phyloP scores from a whole-genome alignment of 2,888 invertebrate species.

The Sarcophaga variegata region DNA sequence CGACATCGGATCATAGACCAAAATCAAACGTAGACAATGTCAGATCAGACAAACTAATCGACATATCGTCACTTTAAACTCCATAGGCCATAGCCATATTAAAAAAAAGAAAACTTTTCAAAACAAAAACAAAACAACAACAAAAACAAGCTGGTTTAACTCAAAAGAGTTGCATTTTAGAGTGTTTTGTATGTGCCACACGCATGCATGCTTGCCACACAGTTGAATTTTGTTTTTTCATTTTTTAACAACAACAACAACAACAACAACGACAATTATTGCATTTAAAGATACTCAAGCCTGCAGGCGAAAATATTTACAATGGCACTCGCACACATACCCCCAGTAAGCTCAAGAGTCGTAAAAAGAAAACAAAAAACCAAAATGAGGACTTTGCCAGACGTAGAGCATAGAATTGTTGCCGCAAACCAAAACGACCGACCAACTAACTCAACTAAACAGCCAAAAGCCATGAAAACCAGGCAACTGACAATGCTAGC shows the following conservation, averaged over 20 bases:
- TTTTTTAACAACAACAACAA: slow-evolving; percentile 33
- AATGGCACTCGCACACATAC: slow-evolving; percentile 29
- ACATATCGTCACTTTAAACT: slow-evolving; percentile 60
- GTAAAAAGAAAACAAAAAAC: not conserved
- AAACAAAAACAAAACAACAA: slow-evolving; percentile 12
- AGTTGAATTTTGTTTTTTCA: slow-evolving; percentile 38
- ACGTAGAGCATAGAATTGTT: not conserved
- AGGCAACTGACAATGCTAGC: slow-evolving; percentile 20
- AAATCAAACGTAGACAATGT: slow-evolving; percentile 42
- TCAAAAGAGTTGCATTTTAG: slow-evolving; percentile 52
- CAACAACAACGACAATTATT: not conserved
- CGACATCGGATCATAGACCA: not conserved
- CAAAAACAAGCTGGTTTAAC: slow-evolving; percentile 52
- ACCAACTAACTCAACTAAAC: not conserved
- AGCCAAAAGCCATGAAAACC: slow-evolving; percentile 45
- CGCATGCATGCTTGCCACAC: slow-evolving; percentile 54
- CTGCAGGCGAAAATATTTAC: slow-evolving; percentile 51
- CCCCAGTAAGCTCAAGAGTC: slow-evolving; percentile 5
- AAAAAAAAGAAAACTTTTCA: slow-evolving; percentile 34
- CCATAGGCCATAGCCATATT: not conserved
- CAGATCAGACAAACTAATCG: slow-evolving; percentile 57
- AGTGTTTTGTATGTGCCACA: slow-evolving; percentile 65
- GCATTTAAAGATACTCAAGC: slow-evolving; percentile 25
- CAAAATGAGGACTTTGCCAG: slow-evolving; percentile 5
- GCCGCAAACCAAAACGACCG: slow-evolving; percentile 7